A percentile compares a stretch with the other conserved stretches of the same genome.
phyloP scores from a whole-genome alignment of 2,888 invertebrate genomes.

The Drosophila differens region DNA sequence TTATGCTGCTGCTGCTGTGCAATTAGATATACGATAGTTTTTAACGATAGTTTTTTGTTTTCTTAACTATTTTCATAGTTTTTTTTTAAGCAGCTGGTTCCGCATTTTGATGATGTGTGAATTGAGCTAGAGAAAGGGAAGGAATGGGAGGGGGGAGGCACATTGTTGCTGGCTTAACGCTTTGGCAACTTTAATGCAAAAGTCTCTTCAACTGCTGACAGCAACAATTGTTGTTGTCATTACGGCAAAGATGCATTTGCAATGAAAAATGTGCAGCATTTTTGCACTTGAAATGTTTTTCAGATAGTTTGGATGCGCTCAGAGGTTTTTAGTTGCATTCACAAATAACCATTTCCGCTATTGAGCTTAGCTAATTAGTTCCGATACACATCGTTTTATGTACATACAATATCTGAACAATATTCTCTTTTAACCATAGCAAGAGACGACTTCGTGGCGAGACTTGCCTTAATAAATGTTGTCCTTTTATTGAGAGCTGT shows the following conservation, averaged over 20 bases:
- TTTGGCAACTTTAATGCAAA: slow-evolving; percentile 13
- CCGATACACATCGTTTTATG: neutral
- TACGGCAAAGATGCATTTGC: slow-evolving; percentile 14
- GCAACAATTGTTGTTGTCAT: slow-evolving; percentile 17
- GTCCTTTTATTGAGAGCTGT: neutral
- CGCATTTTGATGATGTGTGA: slow-evolving; percentile 29
- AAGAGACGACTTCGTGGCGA: neutral
- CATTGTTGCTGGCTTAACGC: slow-evolving; percentile 12
- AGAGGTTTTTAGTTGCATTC: neutral
- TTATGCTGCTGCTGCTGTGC: slow-evolving; percentile 10
- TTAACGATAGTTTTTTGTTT: slow-evolving; percentile 35
- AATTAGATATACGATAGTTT: slow-evolving; percentile 42
- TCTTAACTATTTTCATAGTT: neutral
- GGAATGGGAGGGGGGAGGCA: neutral
- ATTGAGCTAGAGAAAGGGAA: no score
- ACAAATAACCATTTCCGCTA: neutral
- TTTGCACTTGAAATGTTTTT: slow-evolving; percentile 8
- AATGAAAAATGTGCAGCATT: slow-evolving; percentile 1
- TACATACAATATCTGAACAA: neutral
- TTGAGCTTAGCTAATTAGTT: neutral
- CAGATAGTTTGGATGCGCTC: neutral
- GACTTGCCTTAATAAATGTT: neutral
- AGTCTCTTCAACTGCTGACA: slow-evolving; percentile 25
- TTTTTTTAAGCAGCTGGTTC: slow-evolving; percentile 26
- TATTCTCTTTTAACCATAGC: neutral